Base-by-base conservation (phyloP, 2,888 invertebrate species). In the Sminthurinus aureus region DNA sequence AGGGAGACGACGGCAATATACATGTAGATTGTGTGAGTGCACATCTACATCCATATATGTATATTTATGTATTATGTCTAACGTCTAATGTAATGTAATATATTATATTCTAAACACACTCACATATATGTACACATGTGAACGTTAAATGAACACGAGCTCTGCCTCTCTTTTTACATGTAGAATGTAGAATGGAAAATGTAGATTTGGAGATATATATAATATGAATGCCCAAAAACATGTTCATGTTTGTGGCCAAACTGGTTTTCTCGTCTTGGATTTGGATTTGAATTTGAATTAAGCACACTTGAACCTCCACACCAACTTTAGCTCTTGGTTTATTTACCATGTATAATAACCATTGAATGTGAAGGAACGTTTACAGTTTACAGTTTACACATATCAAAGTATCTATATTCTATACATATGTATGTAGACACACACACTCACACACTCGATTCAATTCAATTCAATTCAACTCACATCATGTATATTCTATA, bases 231-330 rank as follows among this genome's bases (percentile, higher is more conserved):
- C 71, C 71, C 71, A 71, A 71, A 71, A 71, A 71, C 71, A 71
- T 71, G 71, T 71, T 71, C 71, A 71, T 26, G 71, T 71, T 71
- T 71, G 71, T 71, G 71, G 71, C 71, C 71, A 71, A 71, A 71
- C 71, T 71, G 71, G 71, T 71, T 71, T 71, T 71, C 38, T 38
- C 71, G 71, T 58, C 18, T 58, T 58, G 58, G 58, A 15, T 58
- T 18, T 58, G 58, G 58, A 58, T 58, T 58, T 58, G 52, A 13
- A 11, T 52, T 52, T 52, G 58, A 18, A 71, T 71, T 71, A 71
- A 71, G 67, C 71, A 26, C 71, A 24, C 71, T 58, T 58, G 15
- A 58, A 58, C 15, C 58, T 18, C 58, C 13, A 58, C 58, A 58
- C 13, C 71, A 71, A 71, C 24, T 71, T 38, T 38, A 38, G 38